A percentile compares a stretch with the other conserved stretches of the same genome.
Evolutionary conservation across 2,888 invertebrate genomes (phyloP).

Genomic region (Amitus sp.): DNA sequence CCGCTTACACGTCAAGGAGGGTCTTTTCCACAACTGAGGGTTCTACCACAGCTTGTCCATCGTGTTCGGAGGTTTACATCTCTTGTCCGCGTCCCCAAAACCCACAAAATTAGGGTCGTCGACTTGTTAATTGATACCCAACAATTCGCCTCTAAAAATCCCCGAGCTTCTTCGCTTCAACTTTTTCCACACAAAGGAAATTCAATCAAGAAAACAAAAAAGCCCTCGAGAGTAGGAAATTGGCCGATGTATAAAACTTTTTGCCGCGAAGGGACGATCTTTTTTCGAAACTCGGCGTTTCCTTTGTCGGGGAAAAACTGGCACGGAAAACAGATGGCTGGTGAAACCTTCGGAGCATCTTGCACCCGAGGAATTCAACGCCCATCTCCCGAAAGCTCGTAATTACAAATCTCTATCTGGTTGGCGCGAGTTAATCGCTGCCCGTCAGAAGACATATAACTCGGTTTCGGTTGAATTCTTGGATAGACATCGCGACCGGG

Average conservation of each 20-base stretch:
- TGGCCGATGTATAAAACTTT: too few relatives aligned
- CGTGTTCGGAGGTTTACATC: conserved; percentile 53
- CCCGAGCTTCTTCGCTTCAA: too few relatives aligned
- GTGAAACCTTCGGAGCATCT: conserved; percentile 26
- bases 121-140: too few relatives aligned
- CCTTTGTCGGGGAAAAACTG: conserved; percentile 5
- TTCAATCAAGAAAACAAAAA: too few relatives aligned
- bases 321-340: conserved; percentile 35
- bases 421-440: conserved; percentile 29
- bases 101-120: conserved; percentile 43
- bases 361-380: conserved; percentile 28
- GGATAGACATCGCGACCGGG: too few relatives aligned
- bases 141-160: too few relatives aligned
- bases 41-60: conserved; percentile 45
- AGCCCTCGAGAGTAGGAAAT: too few relatives aligned
- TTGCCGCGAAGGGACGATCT: too few relatives aligned
- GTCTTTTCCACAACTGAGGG: conserved; percentile 54
- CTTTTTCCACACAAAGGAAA: too few relatives aligned
- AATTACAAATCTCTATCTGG: conserved; percentile 27
- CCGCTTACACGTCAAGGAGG: conserved; percentile 47
- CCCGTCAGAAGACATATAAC: conserved; percentile 11
- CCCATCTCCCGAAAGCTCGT: conserved; percentile 23
- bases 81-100: conserved; percentile 40
- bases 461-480: background rate
- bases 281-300: too few relatives aligned